Evolutionary conservation across 2,888 invertebrate genomes (phyloP), one percentile per base, ranked within the genome.

Genomic region (Halocaridina rubra): DNA sequence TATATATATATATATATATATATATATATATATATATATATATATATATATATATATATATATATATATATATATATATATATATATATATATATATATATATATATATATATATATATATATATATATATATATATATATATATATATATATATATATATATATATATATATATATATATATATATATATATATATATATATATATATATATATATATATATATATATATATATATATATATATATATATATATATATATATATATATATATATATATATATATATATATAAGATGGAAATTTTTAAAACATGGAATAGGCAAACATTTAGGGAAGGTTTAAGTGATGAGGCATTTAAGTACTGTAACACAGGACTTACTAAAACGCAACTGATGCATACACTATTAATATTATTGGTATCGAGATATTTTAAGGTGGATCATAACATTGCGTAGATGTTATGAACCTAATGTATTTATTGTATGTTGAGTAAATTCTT

Each of bases 301-400:
- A 39, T 39, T 82, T 46, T 82, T 67, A 81, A 77, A 82, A 82
- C 82, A 82, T 78, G 82, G 19, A 77, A 82, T 69, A 82, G 82
- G 82, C 82, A 82, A 77, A 82, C 82, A 82, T 69, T 67, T 82
- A 82, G 82, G 82, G 82, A 82, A 82, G 82, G 82, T 82, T 78
- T 69, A 72, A 77, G 61, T 77, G 32, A 82, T 77, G 61, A 82
- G 82, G 82, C 75, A 67, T 82, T 82, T 82, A 82, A 29, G 46
- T 78, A 72, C 57, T 76, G 72, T 72, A 57, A 69, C 67, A 78
- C 72, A 32, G 53, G 57, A 59, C 33, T 78, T 78, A 72, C 39
- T 77, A 71, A 80, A 61, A 32, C 72, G 33, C 80, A 80, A 69
- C 67, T 69, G 67, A 69, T 79, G 53, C 69, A 79, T 59, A 59